A percentile compares a stretch with the other conserved stretches of the same genome.
These are phyloP conservation scores for Phodopus roborovskii DNA, from an alignment of 2,113 vertebrate genomes.

Conservation along the genomic window DNA sequence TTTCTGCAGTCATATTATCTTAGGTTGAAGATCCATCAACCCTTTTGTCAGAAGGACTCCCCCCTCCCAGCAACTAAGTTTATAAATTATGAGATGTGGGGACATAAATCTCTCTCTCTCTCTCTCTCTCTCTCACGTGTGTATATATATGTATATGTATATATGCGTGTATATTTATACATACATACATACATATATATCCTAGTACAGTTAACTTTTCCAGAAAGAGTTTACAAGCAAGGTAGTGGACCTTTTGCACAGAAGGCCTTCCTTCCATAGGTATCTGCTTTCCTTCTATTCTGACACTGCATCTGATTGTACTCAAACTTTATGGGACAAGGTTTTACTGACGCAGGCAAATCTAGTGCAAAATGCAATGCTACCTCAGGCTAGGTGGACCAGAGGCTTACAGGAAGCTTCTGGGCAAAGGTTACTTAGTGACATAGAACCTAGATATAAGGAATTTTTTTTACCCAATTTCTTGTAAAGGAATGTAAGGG, in stretches of 20 bases:
- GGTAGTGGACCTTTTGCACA: not conserved
- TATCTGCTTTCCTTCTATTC: not conserved
- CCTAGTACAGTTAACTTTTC: slow-evolving; percentile 37
- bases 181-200: too few species aligned
- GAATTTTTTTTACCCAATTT: not conserved
- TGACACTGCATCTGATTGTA: not conserved
- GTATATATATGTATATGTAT: too few species aligned
- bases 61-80: not conserved
- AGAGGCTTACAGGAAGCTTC: not conserved
- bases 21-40: not conserved
- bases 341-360: not conserved
- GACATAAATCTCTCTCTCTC: too few species aligned
- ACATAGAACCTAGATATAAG: not conserved
- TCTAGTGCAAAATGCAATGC: not conserved
- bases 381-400: not conserved
- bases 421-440: not conserved
- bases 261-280: not conserved
- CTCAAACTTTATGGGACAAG: not conserved
- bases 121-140: too few species aligned
- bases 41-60: not conserved
- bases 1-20: slow-evolving; percentile 24
- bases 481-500: not conserved
- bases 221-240: slow-evolving; percentile 33
- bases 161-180: too few species aligned
- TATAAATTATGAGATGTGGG: slow-evolving; percentile 48